Evolutionary conservation across 2,113 vertebrate genomes (phyloP).

Genomic region (Elachura formosa): DNA sequence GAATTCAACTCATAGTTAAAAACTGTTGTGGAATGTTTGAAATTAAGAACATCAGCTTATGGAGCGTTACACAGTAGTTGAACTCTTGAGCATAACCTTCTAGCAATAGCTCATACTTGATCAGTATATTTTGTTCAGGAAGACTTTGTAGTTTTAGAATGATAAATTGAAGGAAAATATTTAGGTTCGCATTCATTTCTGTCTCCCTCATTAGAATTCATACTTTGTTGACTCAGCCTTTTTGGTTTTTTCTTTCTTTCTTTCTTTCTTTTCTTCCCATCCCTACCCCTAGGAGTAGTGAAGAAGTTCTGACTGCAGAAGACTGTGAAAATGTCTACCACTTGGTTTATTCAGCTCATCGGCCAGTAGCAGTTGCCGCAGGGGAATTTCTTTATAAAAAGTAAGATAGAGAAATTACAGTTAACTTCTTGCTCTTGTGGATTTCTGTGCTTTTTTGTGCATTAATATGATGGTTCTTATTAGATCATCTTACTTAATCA

Average conservation of each 20-base stretch:
- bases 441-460: not conserved
- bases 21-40: not conserved
- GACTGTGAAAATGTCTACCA: conserved; percentile 99
- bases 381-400: conserved; percentile 99
- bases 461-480: not conserved
- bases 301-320: conserved; percentile 96
- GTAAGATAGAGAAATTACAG: conserved; percentile 69
- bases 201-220: not conserved
- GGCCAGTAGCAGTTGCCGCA: conserved; percentile 94
- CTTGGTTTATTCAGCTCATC: conserved; percentile 96
- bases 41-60: not conserved
- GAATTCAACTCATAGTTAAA: not conserved
- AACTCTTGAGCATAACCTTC: not conserved
- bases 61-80: not conserved
- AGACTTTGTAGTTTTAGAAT: not conserved
- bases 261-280: conserved; percentile 16
- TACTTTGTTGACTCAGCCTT: not conserved
- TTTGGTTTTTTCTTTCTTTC: not conserved
- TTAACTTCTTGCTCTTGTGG: not conserved
- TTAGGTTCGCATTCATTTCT: not conserved
- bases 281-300: conserved; percentile 83
- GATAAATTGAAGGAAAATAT: not conserved
- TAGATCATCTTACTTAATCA: not conserved
- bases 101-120: not conserved
- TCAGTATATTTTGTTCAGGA: not conserved